A percentile compares a stretch with the other conserved stretches of the same genome.
Conservation (phyloP, 2,888 invertebrate genomes). For the Parascotia fuliginaria region DNA sequence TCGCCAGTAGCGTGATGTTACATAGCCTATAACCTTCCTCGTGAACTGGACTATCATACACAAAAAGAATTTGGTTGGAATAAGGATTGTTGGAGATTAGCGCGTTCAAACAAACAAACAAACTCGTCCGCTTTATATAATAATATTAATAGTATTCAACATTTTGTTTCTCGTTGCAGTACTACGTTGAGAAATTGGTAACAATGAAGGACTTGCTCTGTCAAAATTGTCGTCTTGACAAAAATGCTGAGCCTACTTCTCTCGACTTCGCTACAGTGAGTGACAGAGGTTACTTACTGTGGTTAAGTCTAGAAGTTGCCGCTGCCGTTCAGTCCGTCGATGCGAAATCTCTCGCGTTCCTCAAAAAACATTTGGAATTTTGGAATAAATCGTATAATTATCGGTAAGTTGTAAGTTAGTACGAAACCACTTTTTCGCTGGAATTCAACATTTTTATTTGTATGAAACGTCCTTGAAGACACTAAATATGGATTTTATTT, state of each 20-base stretch:
- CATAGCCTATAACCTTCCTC: no score
- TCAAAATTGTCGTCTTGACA: conserved; percentile 78
- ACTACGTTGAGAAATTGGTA: conserved; percentile 91
- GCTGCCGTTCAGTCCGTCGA: conserved; percentile 88
- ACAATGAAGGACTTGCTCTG: conserved; percentile 89
- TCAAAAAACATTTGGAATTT: conserved; percentile 90
- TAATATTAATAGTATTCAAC: neutral
- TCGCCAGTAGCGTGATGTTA: no score
- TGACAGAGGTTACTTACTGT: conserved; percentile 91
- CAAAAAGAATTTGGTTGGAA: no score
- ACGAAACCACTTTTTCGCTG: no score
- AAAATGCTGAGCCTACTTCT: conserved; percentile 89
- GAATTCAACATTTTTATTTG: no score
- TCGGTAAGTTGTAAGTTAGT: conserved; percentile 72
- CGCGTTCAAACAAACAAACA: no score
- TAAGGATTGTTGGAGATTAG: no score
- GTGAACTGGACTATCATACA: no score
- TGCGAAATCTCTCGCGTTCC: conserved; percentile 90
- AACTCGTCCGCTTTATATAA: no score
- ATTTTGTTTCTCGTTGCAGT: conserved; percentile 67
- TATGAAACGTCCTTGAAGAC: no score
- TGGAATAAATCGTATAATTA: conserved; percentile 92
- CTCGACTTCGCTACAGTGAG: conserved; percentile 90
- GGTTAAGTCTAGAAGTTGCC: conserved; percentile 91
- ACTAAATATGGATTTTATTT: no score